phyloP scores from a whole-genome alignment of 2,113 vertebrate species.

The Herpetotheres cachinnans region DNA sequence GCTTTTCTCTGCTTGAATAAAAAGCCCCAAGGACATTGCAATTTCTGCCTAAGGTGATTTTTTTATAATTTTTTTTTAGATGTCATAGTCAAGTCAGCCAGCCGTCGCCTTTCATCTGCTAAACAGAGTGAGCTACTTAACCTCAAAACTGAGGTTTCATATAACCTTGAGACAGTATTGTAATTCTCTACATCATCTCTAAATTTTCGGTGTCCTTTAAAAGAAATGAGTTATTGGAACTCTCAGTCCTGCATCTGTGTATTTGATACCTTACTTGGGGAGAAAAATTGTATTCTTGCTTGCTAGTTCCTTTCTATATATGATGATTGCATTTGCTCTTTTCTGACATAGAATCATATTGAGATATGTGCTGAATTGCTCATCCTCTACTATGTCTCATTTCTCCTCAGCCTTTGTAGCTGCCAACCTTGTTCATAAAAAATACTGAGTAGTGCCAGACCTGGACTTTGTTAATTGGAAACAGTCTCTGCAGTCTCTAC shows the following conservation, averaged over 20 bases:
- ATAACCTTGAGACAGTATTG: not conserved
- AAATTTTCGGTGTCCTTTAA: not conserved
- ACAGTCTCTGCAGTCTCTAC: not conserved
- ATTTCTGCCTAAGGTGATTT: not conserved
- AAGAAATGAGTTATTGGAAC: not conserved
- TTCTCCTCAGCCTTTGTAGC: not conserved
- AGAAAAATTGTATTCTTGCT: not conserved
- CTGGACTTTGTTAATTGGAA: slow-evolving; percentile 4
- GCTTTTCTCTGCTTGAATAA: not conserved
- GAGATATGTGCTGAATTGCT: not conserved
- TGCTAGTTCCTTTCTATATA: not conserved
- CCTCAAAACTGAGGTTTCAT: not conserved
- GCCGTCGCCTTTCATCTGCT: not conserved
- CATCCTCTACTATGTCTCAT: not conserved
- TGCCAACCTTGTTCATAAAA: not conserved
- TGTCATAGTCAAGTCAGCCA: not conserved
- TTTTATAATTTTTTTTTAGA: not conserved
- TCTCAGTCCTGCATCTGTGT: not conserved
- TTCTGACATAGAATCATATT: not conserved
- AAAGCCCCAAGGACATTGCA: not conserved
- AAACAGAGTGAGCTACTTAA: not conserved
- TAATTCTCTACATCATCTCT: not conserved
- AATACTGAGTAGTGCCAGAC: not conserved
- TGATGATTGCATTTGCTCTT: not conserved
- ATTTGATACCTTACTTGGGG: not conserved